Evolutionary conservation across 2,888 invertebrate genomes (phyloP).

Genomic region (Athrips mouffetella): DNA sequence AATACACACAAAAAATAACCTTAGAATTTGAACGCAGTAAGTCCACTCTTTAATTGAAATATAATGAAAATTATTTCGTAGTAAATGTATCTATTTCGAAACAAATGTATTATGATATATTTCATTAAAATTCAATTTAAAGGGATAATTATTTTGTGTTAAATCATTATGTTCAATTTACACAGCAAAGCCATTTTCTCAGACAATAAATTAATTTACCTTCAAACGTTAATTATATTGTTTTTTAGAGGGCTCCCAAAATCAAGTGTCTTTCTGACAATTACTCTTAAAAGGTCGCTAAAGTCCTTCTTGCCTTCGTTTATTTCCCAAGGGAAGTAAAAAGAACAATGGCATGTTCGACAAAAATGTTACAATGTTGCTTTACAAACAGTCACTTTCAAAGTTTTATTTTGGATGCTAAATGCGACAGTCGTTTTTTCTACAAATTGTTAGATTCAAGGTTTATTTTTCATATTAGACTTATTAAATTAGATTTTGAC

Average conservation of each 20-base stretch:
- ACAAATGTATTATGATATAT: too few relatives aligned
- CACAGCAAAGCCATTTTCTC: not conserved
- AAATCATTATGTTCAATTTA: not conserved
- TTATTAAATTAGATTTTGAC: not conserved
- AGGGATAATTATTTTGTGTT: not conserved
- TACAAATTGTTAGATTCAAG: too few relatives aligned
- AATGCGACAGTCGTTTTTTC: too few relatives aligned
- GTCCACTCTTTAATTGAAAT: too few relatives aligned
- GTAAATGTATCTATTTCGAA: too few relatives aligned
- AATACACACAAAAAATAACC: too few relatives aligned
- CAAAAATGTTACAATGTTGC: not conserved
- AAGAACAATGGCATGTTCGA: not conserved
- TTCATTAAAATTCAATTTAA: too few relatives aligned
- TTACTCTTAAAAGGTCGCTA: constrained; percentile 12
- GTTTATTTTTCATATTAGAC: too few relatives aligned
- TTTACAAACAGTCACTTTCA: not conserved
- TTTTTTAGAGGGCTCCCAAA: not conserved
- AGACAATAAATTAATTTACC: not conserved
- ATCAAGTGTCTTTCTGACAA: constrained; percentile 13
- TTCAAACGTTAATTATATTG: constrained; percentile 6
- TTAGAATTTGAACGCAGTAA: too few relatives aligned
- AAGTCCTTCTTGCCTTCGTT: not conserved
- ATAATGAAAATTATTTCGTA: too few relatives aligned
- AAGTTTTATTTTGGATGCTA: too few relatives aligned
- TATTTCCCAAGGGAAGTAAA: not conserved